Evolutionary conservation across 2,888 invertebrate species (phyloP).

Genomic region (Julus scandinavius): DNA sequence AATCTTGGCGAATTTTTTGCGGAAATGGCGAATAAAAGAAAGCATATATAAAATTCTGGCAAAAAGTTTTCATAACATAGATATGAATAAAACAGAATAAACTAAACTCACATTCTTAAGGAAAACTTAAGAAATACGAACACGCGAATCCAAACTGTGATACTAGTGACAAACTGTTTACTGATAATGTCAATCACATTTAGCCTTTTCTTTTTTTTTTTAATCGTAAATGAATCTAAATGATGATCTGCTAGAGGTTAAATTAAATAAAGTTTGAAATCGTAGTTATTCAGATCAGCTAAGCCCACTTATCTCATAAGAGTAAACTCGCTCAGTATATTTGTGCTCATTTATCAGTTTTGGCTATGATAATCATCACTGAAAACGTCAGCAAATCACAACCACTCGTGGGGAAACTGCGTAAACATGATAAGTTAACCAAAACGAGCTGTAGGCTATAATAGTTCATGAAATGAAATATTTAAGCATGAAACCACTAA

Average conservation of each 20-base stretch:
- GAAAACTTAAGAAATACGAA: not conserved
- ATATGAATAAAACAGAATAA: not conserved
- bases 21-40: not conserved
- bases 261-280: too few relatives aligned
- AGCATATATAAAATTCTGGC: not conserved
- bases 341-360: too few relatives aligned
- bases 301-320: too few relatives aligned
- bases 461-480: not conserved
- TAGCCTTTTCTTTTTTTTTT: too few relatives aligned
- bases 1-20: not conserved
- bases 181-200: too few relatives aligned
- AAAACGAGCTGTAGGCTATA: not conserved
- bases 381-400: not conserved
- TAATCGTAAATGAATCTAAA: too few relatives aligned
- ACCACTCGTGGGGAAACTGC: not conserved
- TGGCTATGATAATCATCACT: not conserved
- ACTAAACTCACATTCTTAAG: not conserved
- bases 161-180: too few relatives aligned
- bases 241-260: too few relatives aligned
- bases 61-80: not conserved
- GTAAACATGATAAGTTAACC: not conserved
- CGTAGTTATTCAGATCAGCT: too few relatives aligned
- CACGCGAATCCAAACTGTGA: too few relatives aligned
- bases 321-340: too few relatives aligned
- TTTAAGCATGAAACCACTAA: not conserved